These are phyloP conservation scores for Drosophila kambysellisi DNA, from an alignment of 2,888 invertebrate species.

Conservation along the genomic window DNA sequence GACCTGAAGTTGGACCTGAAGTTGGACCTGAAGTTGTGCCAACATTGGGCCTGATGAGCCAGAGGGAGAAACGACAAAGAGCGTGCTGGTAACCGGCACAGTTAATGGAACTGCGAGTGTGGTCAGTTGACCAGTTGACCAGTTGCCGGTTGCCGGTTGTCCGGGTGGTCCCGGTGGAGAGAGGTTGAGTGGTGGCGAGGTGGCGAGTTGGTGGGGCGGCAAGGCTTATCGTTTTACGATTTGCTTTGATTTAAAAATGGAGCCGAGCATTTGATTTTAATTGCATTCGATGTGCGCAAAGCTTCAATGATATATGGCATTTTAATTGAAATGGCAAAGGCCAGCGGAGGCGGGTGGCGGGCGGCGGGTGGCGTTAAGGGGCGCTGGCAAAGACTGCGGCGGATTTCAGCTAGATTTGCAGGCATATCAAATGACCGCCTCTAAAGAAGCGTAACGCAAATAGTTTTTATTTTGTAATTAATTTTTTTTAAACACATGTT, in stretches of 20 bases:
- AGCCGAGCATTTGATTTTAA: conserved; percentile 77
- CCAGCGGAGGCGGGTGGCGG: conserved; percentile 13
- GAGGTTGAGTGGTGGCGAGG: background rate
- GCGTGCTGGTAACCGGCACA: background rate
- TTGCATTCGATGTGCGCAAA: conserved; percentile 73
- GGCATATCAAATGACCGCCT: conserved; percentile 49
- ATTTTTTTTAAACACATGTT: conserved; percentile 12
- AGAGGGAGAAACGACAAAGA: background rate
- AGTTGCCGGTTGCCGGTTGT: background rate
- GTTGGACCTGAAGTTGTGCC: background rate
- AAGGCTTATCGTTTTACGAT: conserved; percentile 69
- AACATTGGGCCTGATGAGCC: background rate
- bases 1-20: too few relatives aligned
- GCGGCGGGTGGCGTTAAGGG: background rate
- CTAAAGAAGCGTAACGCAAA: conserved; percentile 43
- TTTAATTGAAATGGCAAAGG: conserved; percentile 76
- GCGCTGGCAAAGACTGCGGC: background rate
- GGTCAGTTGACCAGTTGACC: background rate
- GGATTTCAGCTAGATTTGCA: conserved; percentile 31
- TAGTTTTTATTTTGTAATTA: conserved; percentile 59
- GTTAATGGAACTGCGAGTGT: conserved; percentile 19
- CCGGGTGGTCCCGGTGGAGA: conserved; percentile 61
- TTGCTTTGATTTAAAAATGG: conserved; percentile 69
- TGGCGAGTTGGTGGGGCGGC: background rate
- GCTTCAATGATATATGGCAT: conserved; percentile 65